phyloP scores from a whole-genome alignment of 2,797 vertebrate species.

The Holocentrus rufus region DNA sequence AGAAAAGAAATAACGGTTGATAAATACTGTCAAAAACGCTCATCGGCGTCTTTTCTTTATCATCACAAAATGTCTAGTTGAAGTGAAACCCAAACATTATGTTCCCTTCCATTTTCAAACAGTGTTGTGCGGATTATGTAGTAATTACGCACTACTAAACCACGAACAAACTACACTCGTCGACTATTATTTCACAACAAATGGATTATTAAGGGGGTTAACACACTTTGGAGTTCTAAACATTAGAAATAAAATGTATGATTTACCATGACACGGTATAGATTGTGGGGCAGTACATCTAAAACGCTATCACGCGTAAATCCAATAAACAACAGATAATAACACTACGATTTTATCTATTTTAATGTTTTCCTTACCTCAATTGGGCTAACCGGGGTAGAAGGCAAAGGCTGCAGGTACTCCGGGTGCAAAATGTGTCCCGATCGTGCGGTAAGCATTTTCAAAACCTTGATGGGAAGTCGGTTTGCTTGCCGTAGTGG shows the following conservation, averaged over 20 bases:
- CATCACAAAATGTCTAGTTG: neutral
- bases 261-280: neutral
- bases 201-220: neutral
- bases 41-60: neutral
- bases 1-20: constrained; percentile 62
- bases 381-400: constrained; percentile 96
- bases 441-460: constrained; percentile 97
- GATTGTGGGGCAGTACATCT: neutral
- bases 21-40: constrained; percentile 20
- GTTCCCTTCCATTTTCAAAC: constrained; percentile 12
- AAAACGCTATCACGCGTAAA: constrained; percentile 1
- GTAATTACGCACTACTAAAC: constrained; percentile 53
- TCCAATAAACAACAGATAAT: neutral
- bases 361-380: constrained; percentile 86
- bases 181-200: neutral
- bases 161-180: constrained; percentile 7
- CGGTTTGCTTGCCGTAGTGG: constrained; percentile 95
- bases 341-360: neutral
- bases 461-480: constrained; percentile 97
- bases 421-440: constrained; percentile 99
- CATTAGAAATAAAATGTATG: neutral
- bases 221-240: neutral
- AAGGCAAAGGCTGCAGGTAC: constrained; percentile 96
- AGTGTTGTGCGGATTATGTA: neutral
- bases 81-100: neutral